Evolutionary conservation across 2,797 vertebrate genomes (phyloP), one percentile per base, ranked within the genome.

Genomic region (Argentina silus): DNA sequence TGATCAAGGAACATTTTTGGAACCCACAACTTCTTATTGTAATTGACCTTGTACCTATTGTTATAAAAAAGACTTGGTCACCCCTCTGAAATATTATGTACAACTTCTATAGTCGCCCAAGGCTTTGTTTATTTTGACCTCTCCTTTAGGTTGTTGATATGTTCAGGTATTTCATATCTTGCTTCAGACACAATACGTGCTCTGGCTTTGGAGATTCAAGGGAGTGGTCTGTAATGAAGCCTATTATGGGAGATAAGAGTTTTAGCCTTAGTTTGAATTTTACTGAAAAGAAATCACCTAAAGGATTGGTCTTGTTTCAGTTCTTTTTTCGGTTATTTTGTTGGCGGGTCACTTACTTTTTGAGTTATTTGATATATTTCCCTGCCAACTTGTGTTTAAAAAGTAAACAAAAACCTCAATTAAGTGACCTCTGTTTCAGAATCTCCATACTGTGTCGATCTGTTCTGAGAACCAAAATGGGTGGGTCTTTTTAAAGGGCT

Each of bases 401-500:
- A 85, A 70, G 42, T 67, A 84, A 87, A 86, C 69, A 86, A 90
- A 95, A 96, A 89, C 90, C 94, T 95, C 93, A 97, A 95, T 94
- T 93, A 97, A 96, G 97, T 99, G 97, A 98, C 96, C 97, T 97
- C 94, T 95, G 93, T 93, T 95, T 90, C 93, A 90, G 93, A 94
- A 94, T 97, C 97, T 99, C 96, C 98, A 99, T 98, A 99, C 97
- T 99, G 97, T 99, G 97, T 98, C 95, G 91, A 89, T 86, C 73
- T 83, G 27, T 65, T 75, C 56, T 80, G 27, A 62, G 69, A 83
- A 80, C 17, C 74, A 70, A 76, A 78, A 79, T 80, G 12, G 55
- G 72, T 47, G 67, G 76, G 45, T 56, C 68, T 74, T 72, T 62
- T 21, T 70, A 67, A 60, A 69, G 57, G 44, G 81, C 67, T 74